Evolutionary conservation across 1,140 invertebrate species (phyloP).

Genomic region (Acromyrmex charruanus): DNA sequence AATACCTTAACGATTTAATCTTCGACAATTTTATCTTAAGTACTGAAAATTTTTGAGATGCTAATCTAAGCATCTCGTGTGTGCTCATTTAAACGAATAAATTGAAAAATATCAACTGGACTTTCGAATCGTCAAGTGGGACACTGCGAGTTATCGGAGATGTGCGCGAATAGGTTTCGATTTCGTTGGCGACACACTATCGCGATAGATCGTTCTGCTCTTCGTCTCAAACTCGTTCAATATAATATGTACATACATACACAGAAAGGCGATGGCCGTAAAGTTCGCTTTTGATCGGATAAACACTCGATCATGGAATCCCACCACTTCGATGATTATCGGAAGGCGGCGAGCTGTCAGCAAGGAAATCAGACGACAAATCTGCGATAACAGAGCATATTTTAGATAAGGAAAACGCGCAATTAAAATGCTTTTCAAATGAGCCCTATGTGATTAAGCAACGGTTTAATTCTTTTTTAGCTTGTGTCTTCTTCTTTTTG

Average conservation of each 20-base stretch:
- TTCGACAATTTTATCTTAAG: neutral
- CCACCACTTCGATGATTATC: constrained; percentile 74
- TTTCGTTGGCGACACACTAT: constrained; percentile 30
- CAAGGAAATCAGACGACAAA: constrained; percentile 81
- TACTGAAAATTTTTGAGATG: neutral
- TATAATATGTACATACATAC: neutral
- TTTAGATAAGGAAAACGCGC: constrained; percentile 81
- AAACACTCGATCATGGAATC: constrained; percentile 72
- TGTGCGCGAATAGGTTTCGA: constrained; percentile 41
- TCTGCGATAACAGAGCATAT: constrained; percentile 80
- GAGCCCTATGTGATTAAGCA: constrained; percentile 79
- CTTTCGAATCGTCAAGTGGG: constrained; percentile 55
- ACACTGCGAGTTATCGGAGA: constrained; percentile 47
- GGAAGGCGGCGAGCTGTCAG: constrained; percentile 77
- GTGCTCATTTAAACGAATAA: neutral
- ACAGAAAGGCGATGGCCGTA: neutral
- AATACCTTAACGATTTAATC: constrained; percentile 28
- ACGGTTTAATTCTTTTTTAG: constrained; percentile 12
- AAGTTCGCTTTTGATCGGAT: constrained; percentile 27
- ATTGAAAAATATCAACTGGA: constrained; percentile 48
- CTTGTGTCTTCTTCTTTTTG: constrained; percentile 16
- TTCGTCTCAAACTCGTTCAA: constrained; percentile 8
- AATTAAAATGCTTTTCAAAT: constrained; percentile 84
- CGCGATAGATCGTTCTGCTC: constrained; percentile 16
- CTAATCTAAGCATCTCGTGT: neutral